phyloP scores from a whole-genome alignment of 2,797 vertebrate genomes.

The Chanos chanos region DNA sequence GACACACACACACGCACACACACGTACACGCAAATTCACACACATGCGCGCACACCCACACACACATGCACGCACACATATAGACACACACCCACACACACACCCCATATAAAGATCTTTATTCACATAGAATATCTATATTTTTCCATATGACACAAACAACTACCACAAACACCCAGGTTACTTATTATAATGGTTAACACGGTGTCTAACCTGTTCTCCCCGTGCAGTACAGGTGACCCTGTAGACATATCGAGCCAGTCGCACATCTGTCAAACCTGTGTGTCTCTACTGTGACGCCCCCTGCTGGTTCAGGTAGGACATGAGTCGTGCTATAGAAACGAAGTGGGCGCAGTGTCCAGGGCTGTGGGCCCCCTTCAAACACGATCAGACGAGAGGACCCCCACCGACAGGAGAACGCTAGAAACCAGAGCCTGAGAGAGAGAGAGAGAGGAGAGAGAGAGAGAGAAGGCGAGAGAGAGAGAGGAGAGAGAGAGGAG shows the following conservation, averaged over 20 bases:
- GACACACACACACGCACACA: neutral
- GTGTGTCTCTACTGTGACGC: conserved; percentile 37
- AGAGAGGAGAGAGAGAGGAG: no score
- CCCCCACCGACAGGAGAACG: conserved; percentile 53
- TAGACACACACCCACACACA: neutral
- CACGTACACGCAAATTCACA: conserved; percentile 48
- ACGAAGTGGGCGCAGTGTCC: conserved; percentile 54
- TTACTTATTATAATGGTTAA: neutral
- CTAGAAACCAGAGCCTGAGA: conserved; percentile 22
- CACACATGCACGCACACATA: neutral
- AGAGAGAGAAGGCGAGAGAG: neutral
- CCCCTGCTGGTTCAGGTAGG: conserved; percentile 27
- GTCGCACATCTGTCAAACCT: conserved; percentile 50
- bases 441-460: conserved; percentile 3
- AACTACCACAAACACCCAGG: no score
- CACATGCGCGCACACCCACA: conserved; percentile 10
- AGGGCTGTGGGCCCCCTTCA: conserved; percentile 56
- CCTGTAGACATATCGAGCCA: conserved; percentile 52
- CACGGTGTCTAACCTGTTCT: conserved; percentile 59
- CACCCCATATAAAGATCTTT: neutral
- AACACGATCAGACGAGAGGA: conserved; percentile 54
- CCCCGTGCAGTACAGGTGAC: conserved; percentile 51
- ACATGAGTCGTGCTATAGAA: conserved; percentile 65
- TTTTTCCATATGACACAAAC: no score
- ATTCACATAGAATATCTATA: neutral